Evolutionary conservation across 1,140 invertebrate species (phyloP).

Genomic region (Acyrthosiphon pisum): DNA sequence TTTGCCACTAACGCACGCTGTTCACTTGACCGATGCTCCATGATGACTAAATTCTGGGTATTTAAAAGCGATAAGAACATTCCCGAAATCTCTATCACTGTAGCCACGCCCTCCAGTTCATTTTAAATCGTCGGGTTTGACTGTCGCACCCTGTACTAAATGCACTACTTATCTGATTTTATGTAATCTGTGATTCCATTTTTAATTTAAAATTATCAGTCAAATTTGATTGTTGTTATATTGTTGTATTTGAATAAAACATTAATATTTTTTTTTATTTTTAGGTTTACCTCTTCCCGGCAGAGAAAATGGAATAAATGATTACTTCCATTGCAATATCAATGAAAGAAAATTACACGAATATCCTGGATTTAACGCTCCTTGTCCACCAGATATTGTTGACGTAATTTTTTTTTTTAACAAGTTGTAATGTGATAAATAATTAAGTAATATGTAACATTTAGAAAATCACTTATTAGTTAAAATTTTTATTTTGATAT

Average conservation of each 20-base stretch:
- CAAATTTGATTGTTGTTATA: background rate
- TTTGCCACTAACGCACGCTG: too few species aligned
- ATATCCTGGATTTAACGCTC: constrained; percentile 47
- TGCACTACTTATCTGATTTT: background rate
- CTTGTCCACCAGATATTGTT: background rate
- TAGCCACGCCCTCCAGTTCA: too few species aligned
- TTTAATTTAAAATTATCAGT: background rate
- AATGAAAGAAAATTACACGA: background rate
- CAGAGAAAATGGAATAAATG: background rate
- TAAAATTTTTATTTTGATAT: background rate
- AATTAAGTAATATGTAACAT: too few species aligned
- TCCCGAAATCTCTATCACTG: too few species aligned
- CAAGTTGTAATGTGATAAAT: background rate
- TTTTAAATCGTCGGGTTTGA: too few species aligned
- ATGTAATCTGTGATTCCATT: background rate
- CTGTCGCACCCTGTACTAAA: too few species aligned
- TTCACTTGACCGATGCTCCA: too few species aligned
- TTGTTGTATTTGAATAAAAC: background rate
- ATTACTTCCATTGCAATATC: background rate
- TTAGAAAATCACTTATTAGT: too few species aligned
- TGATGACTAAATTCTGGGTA: too few species aligned
- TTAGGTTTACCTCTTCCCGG: constrained; percentile 32
- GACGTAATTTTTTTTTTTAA: background rate
- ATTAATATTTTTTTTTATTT: background rate
- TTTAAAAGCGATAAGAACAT: too few species aligned